Base-by-base conservation (phyloP, 2,888 invertebrate genomes). In the Drosophila gaucha region DNA sequence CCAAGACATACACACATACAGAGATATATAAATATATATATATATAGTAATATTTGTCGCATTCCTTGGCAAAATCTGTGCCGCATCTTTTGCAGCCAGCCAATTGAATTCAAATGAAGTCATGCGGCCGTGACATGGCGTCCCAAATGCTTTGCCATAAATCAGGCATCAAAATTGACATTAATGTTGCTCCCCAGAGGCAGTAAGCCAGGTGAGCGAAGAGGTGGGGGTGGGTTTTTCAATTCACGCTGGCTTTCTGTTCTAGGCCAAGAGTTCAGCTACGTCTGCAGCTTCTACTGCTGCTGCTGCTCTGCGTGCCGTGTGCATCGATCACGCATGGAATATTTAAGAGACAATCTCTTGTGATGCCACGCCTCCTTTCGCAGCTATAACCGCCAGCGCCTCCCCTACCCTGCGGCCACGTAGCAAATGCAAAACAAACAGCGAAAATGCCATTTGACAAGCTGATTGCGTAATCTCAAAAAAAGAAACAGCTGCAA, bases 81-180 rank as follows among this genome's bases (percentile, higher is more conserved):
- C 28, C 51, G 56, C 60, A 74, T 56, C 69, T 54, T 41, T 63
- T 26, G 44, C 50, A 46, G 35, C 41, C 44, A 50, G 78, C 65
- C 86, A 84, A 85, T 86, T 88, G 84, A 85, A 88, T 80, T 84
- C 80, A 86, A 82, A 82, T 87, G 82, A 82, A 76, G 76, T 71
- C 71, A 76, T 44, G 62, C 46, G 59, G 49, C 51, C 52, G 65
- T 62, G 73, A 41, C 60, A 63, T 66, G 72, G 60, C 55, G 66
- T 56, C 46, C 49, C 54, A 71, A 86, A 86, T 68, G 86, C 80
- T 57, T 62, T 69, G 74, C 82, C 80, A 88, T 85, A 88, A 85
- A 85, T 85, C 88, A 85, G 71, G 68, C 71, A 84, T 78, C 80
- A 86, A 86, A 83, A 83, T 86, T 86, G 78, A 72, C 88, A 86